A percentile compares a stretch with the other conserved stretches of the same genome.
Evolutionary conservation across 1,140 invertebrate genomes (phyloP).

Genomic region (Hycleus cichorii): DNA sequence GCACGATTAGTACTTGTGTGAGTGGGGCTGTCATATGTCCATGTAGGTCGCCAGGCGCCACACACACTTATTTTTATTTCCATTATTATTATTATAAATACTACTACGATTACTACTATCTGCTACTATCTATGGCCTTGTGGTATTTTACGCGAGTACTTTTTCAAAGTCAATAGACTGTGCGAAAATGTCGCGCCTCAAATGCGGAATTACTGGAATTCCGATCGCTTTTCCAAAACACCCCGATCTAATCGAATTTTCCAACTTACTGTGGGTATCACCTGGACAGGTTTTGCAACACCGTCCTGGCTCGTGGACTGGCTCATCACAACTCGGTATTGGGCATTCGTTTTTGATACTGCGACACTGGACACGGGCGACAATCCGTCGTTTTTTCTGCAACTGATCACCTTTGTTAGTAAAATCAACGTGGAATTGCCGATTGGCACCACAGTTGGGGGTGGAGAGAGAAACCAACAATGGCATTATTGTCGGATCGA

Average conservation of each 20-base stretch:
- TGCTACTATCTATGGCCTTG: conserved; percentile 11
- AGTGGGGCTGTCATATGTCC: background rate
- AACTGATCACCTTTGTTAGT: conserved; percentile 55
- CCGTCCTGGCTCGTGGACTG: conserved; percentile 71
- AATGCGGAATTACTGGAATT: conserved; percentile 1
- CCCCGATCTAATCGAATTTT: no score
- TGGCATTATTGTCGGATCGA: background rate
- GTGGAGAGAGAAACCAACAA: background rate
- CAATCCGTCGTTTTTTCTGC: conserved; percentile 78
- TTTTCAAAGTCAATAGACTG: conserved; percentile 8
- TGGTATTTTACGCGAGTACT: background rate
- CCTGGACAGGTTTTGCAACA: conserved; percentile 87
- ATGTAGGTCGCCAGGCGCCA: conserved; percentile 13
- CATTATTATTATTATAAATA: no score
- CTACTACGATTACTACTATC: no score
- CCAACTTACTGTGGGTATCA: conserved; percentile 62
- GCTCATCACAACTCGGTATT: conserved; percentile 74
- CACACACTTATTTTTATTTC: conserved; percentile 1
- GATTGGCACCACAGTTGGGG: background rate
- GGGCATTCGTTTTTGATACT: conserved; percentile 89
- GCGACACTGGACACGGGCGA: conserved; percentile 75
- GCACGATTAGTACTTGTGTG: background rate
- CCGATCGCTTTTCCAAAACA: no score
- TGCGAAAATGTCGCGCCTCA: conserved; percentile 14
- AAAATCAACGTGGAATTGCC: background rate